Percentiles rank a stretch among this genome's conserved stretches.
Conservation (phyloP, 1,140 invertebrate species). For the Cephus cinctus region DNA sequence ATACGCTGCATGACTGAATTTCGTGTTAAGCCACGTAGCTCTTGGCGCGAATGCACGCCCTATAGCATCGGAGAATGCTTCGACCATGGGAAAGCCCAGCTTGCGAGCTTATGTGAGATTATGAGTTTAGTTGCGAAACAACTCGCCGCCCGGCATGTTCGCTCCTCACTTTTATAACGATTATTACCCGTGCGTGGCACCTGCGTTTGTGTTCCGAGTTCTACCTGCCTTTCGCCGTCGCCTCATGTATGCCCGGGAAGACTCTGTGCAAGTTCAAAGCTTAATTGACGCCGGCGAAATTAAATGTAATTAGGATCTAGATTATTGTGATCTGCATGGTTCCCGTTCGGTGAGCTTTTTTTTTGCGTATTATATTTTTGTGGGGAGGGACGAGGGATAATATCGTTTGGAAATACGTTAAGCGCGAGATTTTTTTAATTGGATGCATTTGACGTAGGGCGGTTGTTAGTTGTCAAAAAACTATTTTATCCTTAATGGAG, state of each 20-base stretch:
- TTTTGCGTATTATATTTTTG: too few species aligned
- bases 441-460: too few species aligned
- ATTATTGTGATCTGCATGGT: too few species aligned
- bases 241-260: not conserved
- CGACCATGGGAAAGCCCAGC: conserved; percentile 52
- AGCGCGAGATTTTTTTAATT: too few species aligned
- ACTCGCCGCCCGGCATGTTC: conserved; percentile 26
- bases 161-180: conserved; percentile 42
- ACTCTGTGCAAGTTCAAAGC: not conserved
- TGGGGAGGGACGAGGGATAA: too few species aligned
- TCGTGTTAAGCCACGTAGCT: conserved; percentile 32
- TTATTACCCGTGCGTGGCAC: conserved; percentile 35
- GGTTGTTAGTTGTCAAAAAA: too few species aligned
- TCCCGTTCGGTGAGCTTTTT: too few species aligned
- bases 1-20: conserved; percentile 38
- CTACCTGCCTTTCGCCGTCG: not conserved
- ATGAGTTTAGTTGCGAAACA: conserved; percentile 52
- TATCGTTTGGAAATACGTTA: too few species aligned
- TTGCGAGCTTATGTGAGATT: conserved; percentile 53
- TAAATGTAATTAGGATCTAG: not conserved
- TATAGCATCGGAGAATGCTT: conserved; percentile 20
- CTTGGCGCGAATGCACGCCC: conserved; percentile 16
- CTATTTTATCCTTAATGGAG: too few species aligned
- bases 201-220: conserved; percentile 1
- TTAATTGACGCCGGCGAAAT: not conserved